Conservation (phyloP, 1,140 invertebrate species). For the Nebria ingens region DNA sequence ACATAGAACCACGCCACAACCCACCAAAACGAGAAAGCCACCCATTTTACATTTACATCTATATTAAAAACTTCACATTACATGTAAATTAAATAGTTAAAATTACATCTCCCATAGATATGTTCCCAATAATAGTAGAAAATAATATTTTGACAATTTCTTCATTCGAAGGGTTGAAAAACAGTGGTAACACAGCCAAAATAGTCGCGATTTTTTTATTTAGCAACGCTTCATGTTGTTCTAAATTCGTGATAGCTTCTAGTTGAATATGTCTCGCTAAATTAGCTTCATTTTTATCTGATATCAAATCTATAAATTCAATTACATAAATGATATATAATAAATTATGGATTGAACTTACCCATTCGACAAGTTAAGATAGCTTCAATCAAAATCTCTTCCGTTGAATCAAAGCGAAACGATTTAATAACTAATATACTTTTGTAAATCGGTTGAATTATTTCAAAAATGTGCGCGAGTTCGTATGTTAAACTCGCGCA, state of each 20-base stretch:
- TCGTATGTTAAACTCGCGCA: not conserved
- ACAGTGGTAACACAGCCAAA: conserved; percentile 22
- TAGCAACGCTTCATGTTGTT: conserved; percentile 22
- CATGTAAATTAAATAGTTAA: conserved; percentile 30
- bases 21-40: no score
- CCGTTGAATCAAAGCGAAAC: not conserved
- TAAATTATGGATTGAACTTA: conserved; percentile 8
- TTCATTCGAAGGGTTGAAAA: conserved; percentile 21
- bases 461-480: not conserved
- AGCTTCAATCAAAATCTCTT: not conserved
- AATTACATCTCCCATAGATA: conserved; percentile 31
- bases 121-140: conserved; percentile 30
- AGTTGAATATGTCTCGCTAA: not conserved
- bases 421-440: not conserved
- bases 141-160: conserved; percentile 25
- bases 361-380: conserved; percentile 1
- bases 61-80: no score
- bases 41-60: no score
- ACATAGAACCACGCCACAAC: no score
- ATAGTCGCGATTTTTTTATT: conserved; percentile 25
- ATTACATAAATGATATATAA: conserved; percentile 22
- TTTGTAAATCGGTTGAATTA: not conserved
- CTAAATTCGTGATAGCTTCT: conserved; percentile 9
- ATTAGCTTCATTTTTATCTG: not conserved
- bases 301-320: conserved; percentile 15